A percentile compares a stretch with the other conserved stretches of the same genome.
These are phyloP conservation scores for Eupleurogrammus muticus DNA, from an alignment of 2,797 vertebrate species.

Conservation along the genomic window DNA sequence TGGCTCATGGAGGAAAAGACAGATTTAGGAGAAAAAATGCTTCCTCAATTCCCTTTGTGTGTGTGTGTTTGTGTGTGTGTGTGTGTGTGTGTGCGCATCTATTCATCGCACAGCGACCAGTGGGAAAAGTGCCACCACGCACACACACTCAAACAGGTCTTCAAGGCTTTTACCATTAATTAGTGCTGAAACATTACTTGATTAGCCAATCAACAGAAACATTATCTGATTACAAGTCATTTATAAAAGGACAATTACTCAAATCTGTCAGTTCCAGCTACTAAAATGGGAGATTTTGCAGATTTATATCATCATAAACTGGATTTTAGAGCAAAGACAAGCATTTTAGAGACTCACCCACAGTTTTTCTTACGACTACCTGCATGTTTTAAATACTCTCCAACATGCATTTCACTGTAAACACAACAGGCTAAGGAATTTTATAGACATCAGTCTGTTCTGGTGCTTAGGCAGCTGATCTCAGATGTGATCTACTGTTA, in stretches of 20 bases:
- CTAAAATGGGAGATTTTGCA: not conserved
- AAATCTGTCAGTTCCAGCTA: not conserved
- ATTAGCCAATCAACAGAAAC: not conserved
- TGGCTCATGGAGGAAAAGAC: constrained; percentile 15
- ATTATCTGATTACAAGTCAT: not conserved
- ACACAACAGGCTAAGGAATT: too few species aligned
- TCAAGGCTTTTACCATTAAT: not conserved
- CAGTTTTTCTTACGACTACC: too few species aligned
- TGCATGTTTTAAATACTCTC: too few species aligned
- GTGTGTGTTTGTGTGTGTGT: too few species aligned
- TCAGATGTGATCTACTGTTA: too few species aligned
- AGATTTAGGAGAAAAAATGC: not conserved
- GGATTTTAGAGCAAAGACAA: too few species aligned
- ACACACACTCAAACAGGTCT: not conserved
- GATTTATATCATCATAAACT: not conserved
- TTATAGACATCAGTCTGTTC: too few species aligned
- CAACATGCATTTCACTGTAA: too few species aligned
- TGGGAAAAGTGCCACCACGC: not conserved
- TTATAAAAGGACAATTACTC: not conserved
- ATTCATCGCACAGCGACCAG: too few species aligned
- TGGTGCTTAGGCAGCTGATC: too few species aligned
- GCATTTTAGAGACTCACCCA: too few species aligned
- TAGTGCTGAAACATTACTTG: not conserved
- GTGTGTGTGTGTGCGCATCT: too few species aligned
- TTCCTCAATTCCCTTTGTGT: not conserved